Evolutionary conservation across 2,888 invertebrate species (phyloP).

Genomic region (Aphidius colemani): DNA sequence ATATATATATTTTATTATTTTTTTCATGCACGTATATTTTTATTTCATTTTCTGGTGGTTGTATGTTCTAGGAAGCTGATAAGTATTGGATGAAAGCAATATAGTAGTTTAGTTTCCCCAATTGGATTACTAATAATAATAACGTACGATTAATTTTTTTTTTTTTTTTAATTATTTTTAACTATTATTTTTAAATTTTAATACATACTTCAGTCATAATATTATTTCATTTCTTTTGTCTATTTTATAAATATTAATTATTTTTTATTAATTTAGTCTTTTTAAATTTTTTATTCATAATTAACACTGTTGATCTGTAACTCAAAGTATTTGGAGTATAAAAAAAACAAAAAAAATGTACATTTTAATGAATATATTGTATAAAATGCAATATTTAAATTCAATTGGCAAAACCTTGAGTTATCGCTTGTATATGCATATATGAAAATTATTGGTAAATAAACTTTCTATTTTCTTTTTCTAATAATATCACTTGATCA

Average conservation of each 20-base stretch:
- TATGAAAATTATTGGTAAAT: conserved; percentile 8
- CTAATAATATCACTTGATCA: background rate
- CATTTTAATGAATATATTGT: background rate
- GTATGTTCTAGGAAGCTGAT: conserved; percentile 48
- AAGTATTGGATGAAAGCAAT: conserved; percentile 39
- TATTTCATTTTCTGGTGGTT: conserved; percentile 35
- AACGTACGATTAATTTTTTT: conserved; percentile 7
- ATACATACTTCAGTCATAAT: no score
- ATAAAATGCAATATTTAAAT: no score
- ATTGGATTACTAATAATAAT: conserved; percentile 2
- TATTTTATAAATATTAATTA: conserved; percentile 21
- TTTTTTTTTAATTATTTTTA: conserved; percentile 10
- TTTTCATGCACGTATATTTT: conserved; percentile 24
- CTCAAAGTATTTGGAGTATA: no score
- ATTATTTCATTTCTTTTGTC: background rate
- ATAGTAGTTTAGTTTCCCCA: conserved; percentile 23
- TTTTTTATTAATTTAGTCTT: conserved; percentile 38
- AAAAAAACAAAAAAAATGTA: no score
- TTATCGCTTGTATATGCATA: conserved; percentile 3
- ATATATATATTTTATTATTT: conserved; percentile 21
- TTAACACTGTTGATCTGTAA: no score
- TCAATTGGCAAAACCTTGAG: no score
- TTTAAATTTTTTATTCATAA: conserved; percentile 25
- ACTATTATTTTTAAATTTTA: background rate
- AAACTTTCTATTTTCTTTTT: conserved; percentile 8